Percentiles rank a stretch among this genome's conserved stretches.
phyloP scores from a whole-genome alignment of 2,888 invertebrate species.

The Alloplasta piceator region DNA sequence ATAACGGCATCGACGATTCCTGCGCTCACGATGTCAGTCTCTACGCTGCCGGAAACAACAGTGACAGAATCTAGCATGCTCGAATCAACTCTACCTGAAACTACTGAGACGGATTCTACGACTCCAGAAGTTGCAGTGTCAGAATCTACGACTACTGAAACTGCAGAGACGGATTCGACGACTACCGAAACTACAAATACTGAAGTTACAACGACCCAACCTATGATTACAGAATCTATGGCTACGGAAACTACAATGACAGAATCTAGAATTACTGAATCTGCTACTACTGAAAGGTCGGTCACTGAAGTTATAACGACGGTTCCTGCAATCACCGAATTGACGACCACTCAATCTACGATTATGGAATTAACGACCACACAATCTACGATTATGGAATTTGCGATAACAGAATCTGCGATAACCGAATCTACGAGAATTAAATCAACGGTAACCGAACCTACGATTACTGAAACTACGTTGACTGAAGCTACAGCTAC shows the following conservation, averaged over 20 bases:
- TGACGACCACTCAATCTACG: constrained; percentile 18
- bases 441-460: no score
- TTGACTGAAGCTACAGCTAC: no score
- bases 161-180: constrained; percentile 42
- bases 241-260: constrained; percentile 10
- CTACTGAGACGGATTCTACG: constrained; percentile 1
- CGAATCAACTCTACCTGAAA: not conserved
- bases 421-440: constrained; percentile 19
- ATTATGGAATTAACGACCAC: constrained; percentile 22
- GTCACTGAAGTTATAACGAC: constrained; percentile 61
- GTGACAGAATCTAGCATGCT: not conserved
- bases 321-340: constrained; percentile 43
- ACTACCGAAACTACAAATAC: not conserved
- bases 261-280: not conserved
- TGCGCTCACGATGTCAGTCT: constrained; percentile 29
- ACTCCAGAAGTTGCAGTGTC: not conserved
- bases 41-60: constrained; percentile 30
- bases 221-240: constrained; percentile 28
- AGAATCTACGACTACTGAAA: constrained; percentile 31
- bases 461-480: no score
- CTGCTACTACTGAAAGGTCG: constrained; percentile 50
- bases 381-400: constrained; percentile 29
- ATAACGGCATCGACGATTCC: not conserved
- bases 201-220: not conserved
- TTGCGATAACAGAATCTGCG: constrained; percentile 5